Base-by-base conservation (phyloP, 1,140 invertebrate genomes). In the Rhopalosiphum maidis region DNA sequence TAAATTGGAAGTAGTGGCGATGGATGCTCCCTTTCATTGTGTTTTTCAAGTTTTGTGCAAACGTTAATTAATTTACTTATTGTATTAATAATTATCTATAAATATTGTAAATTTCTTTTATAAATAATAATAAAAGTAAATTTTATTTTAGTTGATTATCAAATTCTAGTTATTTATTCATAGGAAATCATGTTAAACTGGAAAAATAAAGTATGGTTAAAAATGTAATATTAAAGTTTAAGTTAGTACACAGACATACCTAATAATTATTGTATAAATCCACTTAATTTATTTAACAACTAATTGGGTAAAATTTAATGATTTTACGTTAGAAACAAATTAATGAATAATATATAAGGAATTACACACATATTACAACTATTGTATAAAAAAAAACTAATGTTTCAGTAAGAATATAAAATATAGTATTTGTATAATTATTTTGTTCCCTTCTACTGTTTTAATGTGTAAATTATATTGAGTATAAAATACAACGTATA, bases 281-380 rank as follows among this genome's bases (percentile, higher is more conserved):
- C 60, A 77, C 15, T 1, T 35, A 77, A 77, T 77, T 77, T 77
- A 77, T 77, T 77, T 77, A n/a, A 77, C 60, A 77, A 18, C 8
- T 77, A 6, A 77, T 35, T 77, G 11, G 48, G 48, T 51, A 77
- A 0, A 77, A n/a, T 77, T n/a, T 60, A 30, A 30, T 60, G 55
- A 30, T 60, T 60, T 60, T 77, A 77, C n/a, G n/a, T 77, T 77
- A 77, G 60, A n/a, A 77, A 77, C 60, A 77, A 77, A 77, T n/a
- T 15, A n/a, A 77, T 18, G n/a, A 77, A 77, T n/a, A 77, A 77
- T 77, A 77, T 5, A 77, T 7, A 77, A 21, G 60, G 4, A 77
- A 77, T 77, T n/a, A 77, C 15, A n/a, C 30, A 77, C 15, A 77
- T 6, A 2, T 77, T n/a, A 15, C n/a, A 77, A 77, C 30, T n/a